Evolutionary conservation across 2,888 invertebrate species (phyloP).

Genomic region (Mamestra brassicae): DNA sequence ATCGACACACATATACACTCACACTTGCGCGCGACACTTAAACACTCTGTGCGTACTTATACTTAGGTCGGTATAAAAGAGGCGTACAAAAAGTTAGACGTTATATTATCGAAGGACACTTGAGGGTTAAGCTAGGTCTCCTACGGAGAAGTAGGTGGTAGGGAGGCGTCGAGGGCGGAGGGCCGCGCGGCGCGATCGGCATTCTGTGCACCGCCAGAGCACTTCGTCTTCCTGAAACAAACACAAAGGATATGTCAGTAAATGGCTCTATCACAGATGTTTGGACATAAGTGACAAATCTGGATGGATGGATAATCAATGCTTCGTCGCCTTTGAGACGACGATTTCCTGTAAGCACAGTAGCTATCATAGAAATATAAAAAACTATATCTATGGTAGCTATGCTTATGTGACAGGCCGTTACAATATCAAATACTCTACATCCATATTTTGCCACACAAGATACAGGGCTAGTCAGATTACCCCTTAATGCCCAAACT

Average conservation of each 20-base stretch:
- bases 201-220: constrained; percentile 85
- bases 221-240: constrained; percentile 86
- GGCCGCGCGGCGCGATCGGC: constrained; percentile 90
- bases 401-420: neutral
- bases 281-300: constrained; percentile 1
- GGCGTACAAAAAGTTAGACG: constrained; percentile 89
- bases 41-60: constrained; percentile 86
- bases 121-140: constrained; percentile 86
- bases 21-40: constrained; percentile 85
- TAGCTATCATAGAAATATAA: too few relatives aligned
- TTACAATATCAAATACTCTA: neutral
- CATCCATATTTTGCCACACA: too few relatives aligned
- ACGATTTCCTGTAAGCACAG: neutral
- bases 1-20: constrained; percentile 88
- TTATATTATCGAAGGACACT: constrained; percentile 90
- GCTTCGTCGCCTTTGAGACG: neutral
- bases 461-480: neutral
- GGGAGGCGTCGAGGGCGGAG: constrained; percentile 88
- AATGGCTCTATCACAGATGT: neutral
- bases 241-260: constrained; percentile 36
- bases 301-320: neutral
- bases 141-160: constrained; percentile 87
- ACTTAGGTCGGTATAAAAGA: constrained; percentile 89
- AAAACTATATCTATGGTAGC: too few relatives aligned
- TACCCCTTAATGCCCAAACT: neutral